These are phyloP conservation scores for Andinoacara biseriatus DNA, from an alignment of 2,113 vertebrate species.

Conservation along the genomic window DNA sequence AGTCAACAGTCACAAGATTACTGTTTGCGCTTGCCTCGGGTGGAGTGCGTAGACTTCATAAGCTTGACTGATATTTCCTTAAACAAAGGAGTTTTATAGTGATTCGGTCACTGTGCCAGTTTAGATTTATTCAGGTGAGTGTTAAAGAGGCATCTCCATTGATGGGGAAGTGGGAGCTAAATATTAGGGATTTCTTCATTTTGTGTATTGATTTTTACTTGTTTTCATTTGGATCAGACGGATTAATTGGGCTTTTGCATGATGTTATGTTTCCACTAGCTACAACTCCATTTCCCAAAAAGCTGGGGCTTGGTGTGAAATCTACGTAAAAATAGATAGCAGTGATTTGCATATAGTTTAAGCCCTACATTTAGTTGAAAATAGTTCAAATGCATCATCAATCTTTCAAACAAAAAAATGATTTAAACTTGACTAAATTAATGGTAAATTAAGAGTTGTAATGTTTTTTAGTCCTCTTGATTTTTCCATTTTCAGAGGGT, in stretches of 20 bases:
- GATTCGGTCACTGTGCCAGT: constrained; percentile 30
- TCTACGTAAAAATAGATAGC: not conserved
- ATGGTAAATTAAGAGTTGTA: not conserved
- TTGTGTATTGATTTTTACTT: not conserved
- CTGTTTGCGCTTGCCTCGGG: constrained; percentile 68
- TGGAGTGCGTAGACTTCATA: constrained; percentile 46
- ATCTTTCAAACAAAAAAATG: not conserved
- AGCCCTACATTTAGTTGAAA: not conserved
- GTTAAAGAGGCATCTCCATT: constrained; percentile 49
- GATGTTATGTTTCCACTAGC: not conserved
- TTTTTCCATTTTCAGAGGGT: not conserved
- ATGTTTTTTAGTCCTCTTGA: not conserved
- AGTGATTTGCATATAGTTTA: not conserved
- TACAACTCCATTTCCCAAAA: not conserved
- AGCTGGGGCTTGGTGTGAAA: not conserved
- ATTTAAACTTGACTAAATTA: not conserved
- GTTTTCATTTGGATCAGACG: fast-evolving
- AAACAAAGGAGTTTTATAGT: constrained; percentile 60
- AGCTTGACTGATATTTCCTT: constrained; percentile 49
- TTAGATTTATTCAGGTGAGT: constrained; percentile 52
- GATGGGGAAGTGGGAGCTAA: constrained; percentile 32
- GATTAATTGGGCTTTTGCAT: not conserved
- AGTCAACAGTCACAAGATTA: constrained; percentile 71
- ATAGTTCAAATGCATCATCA: too few species aligned
- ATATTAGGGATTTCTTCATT: constrained; percentile 52